Evolutionary conservation across 2,797 vertebrate species (phyloP).

Genomic region (Ctenosaura bakeri): DNA sequence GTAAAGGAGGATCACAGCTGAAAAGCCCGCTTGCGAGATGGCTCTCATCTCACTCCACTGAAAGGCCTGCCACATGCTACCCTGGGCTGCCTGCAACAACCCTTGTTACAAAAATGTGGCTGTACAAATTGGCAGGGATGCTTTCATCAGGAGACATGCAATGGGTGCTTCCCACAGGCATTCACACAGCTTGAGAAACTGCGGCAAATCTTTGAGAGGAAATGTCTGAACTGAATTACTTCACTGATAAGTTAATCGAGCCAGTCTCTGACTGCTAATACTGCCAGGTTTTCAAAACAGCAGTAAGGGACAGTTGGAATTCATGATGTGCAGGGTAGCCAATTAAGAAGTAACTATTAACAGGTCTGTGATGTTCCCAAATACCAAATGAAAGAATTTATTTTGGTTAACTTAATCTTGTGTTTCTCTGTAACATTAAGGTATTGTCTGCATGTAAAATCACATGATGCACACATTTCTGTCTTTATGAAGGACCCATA

Average conservation of each 20-base stretch:
- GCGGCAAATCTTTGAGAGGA: background rate
- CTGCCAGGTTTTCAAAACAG: too few relatives aligned
- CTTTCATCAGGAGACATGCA: background rate
- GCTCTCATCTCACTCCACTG: background rate
- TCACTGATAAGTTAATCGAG: background rate
- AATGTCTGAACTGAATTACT: background rate
- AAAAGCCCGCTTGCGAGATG: background rate
- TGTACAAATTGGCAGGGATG: background rate
- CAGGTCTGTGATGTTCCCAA: too few relatives aligned
- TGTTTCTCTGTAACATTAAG: too few relatives aligned
- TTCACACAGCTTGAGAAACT: background rate
- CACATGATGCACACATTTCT: too few relatives aligned
- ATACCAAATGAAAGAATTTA: too few relatives aligned
- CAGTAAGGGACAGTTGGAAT: too few relatives aligned
- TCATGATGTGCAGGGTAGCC: too few relatives aligned
- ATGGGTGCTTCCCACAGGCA: background rate
- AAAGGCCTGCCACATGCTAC: background rate
- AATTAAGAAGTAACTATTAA: too few relatives aligned
- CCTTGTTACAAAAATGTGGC: background rate
- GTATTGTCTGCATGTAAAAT: too few relatives aligned
- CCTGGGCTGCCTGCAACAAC: background rate
- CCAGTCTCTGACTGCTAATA: background rate
- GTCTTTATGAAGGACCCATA: too few relatives aligned
- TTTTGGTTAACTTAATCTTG: too few relatives aligned
- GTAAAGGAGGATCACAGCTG: slow-evolving; percentile 1